Evolutionary conservation across 2,113 vertebrate genomes (phyloP).

Genomic region (Nycticebus coucang): DNA sequence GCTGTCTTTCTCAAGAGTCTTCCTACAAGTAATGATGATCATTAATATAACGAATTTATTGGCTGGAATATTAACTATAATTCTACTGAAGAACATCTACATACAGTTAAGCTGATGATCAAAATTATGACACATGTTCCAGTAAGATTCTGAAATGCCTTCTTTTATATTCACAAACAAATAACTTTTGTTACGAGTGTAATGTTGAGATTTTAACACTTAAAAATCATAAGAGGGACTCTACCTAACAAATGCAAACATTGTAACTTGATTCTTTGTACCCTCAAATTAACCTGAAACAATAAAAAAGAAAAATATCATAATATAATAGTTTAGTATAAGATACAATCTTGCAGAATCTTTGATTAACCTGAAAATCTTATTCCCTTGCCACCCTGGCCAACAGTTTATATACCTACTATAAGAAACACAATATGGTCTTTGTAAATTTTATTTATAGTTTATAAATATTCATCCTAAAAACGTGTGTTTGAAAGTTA

Average conservation of each 20-base stretch:
- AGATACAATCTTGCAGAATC: not conserved
- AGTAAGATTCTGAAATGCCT: not conserved
- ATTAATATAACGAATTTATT: not conserved
- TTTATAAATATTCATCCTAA: constrained; percentile 64
- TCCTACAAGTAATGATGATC: not conserved
- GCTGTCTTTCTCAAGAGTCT: not conserved
- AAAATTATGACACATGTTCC: constrained; percentile 8
- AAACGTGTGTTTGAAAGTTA: constrained; percentile 50
- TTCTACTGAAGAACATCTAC: not conserved
- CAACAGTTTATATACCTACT: constrained; percentile 25
- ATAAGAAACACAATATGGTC: constrained; percentile 25
- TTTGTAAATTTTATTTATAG: constrained; percentile 52
- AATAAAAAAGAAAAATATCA: no score
- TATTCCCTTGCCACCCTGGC: not conserved
- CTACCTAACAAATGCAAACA: no score
- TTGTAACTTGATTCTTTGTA: no score
- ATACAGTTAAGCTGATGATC: not conserved
- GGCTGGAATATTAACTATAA: not conserved
- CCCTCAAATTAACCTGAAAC: no score
- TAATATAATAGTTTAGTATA: not conserved
- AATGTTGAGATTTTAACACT: not conserved
- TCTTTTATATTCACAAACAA: not conserved
- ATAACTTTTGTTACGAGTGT: not conserved
- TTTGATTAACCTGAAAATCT: constrained; percentile 41
- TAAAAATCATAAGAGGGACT: not conserved